A percentile compares a stretch with the other conserved stretches of the same genome.
Conservation (phyloP, 2,113 vertebrate species). For the Herpetotheres cachinnans region DNA sequence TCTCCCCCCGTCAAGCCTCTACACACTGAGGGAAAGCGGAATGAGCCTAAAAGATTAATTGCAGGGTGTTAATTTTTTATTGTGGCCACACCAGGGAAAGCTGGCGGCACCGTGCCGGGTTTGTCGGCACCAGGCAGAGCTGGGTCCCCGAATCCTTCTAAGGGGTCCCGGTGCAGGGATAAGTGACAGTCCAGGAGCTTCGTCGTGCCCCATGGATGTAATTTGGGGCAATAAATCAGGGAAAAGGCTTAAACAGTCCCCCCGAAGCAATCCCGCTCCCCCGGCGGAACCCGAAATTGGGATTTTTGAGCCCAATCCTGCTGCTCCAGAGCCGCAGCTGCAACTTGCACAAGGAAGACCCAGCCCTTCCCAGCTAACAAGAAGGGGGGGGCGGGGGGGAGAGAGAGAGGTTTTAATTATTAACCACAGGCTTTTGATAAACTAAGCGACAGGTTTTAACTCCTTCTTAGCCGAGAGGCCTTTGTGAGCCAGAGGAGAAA, state of each 20-base stretch:
- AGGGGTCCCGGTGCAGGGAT: fast-evolving
- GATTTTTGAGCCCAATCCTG: not conserved
- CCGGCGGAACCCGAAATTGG: not conserved
- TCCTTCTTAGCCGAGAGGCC: not conserved
- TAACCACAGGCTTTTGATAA: not conserved
- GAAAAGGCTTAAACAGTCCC: not conserved
- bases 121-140: not conserved
- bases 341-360: too few relatives aligned
- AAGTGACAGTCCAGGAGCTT: not conserved
- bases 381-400: not conserved
- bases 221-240: not conserved
- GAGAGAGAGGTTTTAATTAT: not conserved
- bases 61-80: not conserved
- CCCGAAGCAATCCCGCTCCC: fast-evolving
- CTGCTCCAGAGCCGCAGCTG: not conserved
- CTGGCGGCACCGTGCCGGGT: not conserved
- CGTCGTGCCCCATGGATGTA: fast-evolving
- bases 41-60: not conserved
- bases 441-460: not conserved
- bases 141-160: not conserved
- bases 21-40: not conserved
- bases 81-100: not conserved
- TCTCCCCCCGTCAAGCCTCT: not conserved
- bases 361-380: not conserved
- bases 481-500: not conserved